These are phyloP conservation scores for Neosalanx taihuensis DNA, from an alignment of 2,797 vertebrate genomes.

Conservation along the genomic window DNA sequence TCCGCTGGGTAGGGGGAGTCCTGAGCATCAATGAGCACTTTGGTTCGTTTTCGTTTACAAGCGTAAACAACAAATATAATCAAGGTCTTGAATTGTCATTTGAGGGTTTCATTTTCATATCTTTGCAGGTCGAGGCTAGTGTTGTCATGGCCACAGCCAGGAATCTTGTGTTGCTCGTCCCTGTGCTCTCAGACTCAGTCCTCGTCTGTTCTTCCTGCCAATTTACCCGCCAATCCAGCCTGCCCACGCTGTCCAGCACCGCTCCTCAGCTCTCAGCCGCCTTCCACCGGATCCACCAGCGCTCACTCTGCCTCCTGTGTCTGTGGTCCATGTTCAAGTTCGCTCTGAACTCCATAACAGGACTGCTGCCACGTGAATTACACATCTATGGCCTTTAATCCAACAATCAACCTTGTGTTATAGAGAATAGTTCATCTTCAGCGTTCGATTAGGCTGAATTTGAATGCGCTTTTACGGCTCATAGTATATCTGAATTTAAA, in stretches of 20 bases:
- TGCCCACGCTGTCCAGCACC: too few species aligned
- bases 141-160: too few species aligned
- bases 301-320: too few species aligned
- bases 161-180: too few species aligned
- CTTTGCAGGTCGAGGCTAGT: too few species aligned
- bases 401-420: not conserved
- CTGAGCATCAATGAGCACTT: conserved; percentile 14
- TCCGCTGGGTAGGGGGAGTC: conserved; percentile 29
- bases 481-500: conserved; percentile 48
- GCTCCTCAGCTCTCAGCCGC: too few species aligned
- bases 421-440: not conserved
- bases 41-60: conserved; percentile 11
- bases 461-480: conserved; percentile 47
- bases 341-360: not conserved
- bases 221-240: too few species aligned
- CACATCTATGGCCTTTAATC: not conserved
- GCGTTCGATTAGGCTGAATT: not conserved
- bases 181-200: too few species aligned
- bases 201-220: too few species aligned
- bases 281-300: too few species aligned
- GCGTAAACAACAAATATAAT: conserved; percentile 20
- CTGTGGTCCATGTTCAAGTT: too few species aligned
- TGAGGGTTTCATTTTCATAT: too few species aligned
- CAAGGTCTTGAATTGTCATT: not conserved
- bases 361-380: not conserved